Percentiles rank a stretch among this genome's conserved stretches.
Evolutionary conservation across 2,797 vertebrate genomes (phyloP).

Genomic region (Pangasius macronema): DNA sequence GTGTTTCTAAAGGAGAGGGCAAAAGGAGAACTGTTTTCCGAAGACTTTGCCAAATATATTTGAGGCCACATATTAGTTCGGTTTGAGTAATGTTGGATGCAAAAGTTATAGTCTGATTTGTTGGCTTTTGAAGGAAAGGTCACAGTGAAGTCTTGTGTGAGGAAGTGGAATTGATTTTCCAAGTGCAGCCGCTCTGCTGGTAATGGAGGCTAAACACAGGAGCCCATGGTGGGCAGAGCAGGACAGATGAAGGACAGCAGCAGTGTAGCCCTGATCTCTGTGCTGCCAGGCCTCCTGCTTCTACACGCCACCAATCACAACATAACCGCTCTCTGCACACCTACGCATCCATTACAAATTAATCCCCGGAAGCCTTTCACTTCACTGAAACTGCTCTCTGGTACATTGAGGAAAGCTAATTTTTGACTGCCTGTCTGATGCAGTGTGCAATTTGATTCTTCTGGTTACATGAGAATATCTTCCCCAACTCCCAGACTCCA

Average conservation of each 20-base stretch:
- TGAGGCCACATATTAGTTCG: background rate
- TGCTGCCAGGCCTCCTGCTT: slow-evolving; percentile 40
- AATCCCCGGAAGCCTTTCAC: slow-evolving; percentile 45
- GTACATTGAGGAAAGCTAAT: slow-evolving; percentile 19
- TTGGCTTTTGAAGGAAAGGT: slow-evolving; percentile 6
- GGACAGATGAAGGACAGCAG: slow-evolving; percentile 43
- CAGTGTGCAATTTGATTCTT: background rate
- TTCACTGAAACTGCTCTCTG: slow-evolving; percentile 25
- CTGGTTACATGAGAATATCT: background rate
- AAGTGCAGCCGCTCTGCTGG: slow-evolving; percentile 5
- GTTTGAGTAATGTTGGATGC: background rate
- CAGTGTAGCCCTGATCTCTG: slow-evolving; percentile 17
- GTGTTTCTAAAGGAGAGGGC: background rate
- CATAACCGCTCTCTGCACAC: slow-evolving; percentile 21
- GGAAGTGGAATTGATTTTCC: slow-evolving; percentile 28
- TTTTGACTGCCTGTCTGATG: slow-evolving; percentile 33
- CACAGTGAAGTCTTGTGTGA: slow-evolving; percentile 13
- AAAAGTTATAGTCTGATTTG: background rate
- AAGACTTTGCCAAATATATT: background rate
- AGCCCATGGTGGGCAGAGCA: slow-evolving; percentile 7
- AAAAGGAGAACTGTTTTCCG: background rate
- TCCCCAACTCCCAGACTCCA: background rate
- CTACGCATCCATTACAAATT: slow-evolving; percentile 29
- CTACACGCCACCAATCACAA: slow-evolving; percentile 7
- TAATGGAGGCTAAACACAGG: slow-evolving; percentile 25